Base-by-base conservation (phyloP, 2,888 invertebrate species). In the Rhaphigaster nebulosa region DNA sequence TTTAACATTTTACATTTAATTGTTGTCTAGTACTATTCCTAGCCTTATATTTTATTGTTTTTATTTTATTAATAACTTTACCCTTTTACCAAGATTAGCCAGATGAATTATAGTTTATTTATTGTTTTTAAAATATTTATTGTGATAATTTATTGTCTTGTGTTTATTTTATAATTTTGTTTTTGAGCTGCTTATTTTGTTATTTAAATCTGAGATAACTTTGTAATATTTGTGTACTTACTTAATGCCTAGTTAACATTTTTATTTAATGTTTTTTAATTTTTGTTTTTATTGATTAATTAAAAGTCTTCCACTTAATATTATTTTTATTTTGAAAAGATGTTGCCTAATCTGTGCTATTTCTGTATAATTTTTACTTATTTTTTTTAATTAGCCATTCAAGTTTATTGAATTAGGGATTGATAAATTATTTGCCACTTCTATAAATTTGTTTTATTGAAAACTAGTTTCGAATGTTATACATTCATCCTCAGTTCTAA, bases 281-380 rank as follows among this genome's bases (percentile, higher is more conserved):
- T 84, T 45, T 26, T 45, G n/a, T 84, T 84, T 15, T 84, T 45
- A 84, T 38, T 84, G 41, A 84, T 50, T n/a, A 84, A 84, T 45
- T 84, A 84, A 84, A 84, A 84, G 84, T 84, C 84, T 84, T 84
- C 84, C 84, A 84, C n/a, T n/a, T 84, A 45, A 84, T 23, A n/a
- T 84, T 84, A n/a, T 45, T 50, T 80, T 80, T 45, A n/a, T 45
- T 26, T 80, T 23, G 13, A 45, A 80, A 1, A 13, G 20, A 80
- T 41, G 2, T 84, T 84, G 4, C 70, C 70, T 52, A 52, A 10
- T 29, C n/a, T 29, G 1, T 60, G 1, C 29, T 29, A 12, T 60
- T 18, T 60, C 13, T 23, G 54, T 20, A 23, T 56, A 26, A 26
- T 56, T 52, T 26, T 26, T 56, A 56, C 56, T 56, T 56, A 26